These are phyloP conservation scores for Pyrocephalus nanus DNA, from an alignment of 2,797 vertebrate species.

Conservation along the genomic window DNA sequence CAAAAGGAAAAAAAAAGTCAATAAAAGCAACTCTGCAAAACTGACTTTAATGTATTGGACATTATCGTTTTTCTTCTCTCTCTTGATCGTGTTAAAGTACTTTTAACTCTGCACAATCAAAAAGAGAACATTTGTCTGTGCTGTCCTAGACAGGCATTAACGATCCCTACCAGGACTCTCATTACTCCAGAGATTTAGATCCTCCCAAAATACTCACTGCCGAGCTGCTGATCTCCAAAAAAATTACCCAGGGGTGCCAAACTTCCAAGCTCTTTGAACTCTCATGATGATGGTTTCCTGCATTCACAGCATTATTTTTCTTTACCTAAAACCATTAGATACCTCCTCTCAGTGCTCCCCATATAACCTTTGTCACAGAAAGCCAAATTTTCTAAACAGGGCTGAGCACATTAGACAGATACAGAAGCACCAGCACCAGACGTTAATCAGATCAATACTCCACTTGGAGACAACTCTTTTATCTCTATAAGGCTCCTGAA, in stretches of 20 bases:
- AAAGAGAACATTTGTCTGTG: background rate
- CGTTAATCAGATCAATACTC: background rate
- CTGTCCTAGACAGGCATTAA: background rate
- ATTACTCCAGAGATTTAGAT: background rate
- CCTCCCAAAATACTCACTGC: background rate
- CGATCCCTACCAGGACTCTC: background rate
- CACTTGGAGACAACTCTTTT: background rate
- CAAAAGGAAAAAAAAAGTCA: background rate
- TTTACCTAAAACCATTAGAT: background rate
- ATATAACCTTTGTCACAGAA: background rate
- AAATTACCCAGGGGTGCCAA: fast-evolving
- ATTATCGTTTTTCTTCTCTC: background rate
- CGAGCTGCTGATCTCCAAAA: background rate
- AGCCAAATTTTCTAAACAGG: background rate
- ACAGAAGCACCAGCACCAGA: background rate
- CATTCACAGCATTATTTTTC: background rate
- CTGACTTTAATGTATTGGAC: background rate
- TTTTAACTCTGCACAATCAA: background rate
- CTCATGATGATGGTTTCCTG: background rate
- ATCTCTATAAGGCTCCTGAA: background rate
- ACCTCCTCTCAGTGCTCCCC: background rate
- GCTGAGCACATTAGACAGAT: background rate
- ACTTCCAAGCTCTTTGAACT: background rate
- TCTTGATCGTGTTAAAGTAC: background rate
- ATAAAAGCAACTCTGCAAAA: background rate